Conservation (phyloP, 2,888 invertebrate genomes). For the Synanthedon tipuliformis region DNA sequence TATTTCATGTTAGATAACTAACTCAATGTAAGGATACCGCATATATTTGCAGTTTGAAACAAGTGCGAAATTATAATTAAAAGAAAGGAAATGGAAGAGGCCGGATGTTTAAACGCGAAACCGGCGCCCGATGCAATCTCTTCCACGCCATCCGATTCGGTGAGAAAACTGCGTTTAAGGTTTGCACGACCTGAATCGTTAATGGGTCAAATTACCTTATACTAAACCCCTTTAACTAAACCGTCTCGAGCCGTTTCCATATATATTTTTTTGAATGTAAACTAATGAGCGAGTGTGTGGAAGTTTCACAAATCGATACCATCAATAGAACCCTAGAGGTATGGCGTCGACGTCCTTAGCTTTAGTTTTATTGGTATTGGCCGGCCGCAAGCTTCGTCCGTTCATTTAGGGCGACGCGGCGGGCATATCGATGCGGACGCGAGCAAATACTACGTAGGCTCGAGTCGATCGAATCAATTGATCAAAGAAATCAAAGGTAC, state of each 20-base stretch:
- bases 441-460: conserved; percentile 36
- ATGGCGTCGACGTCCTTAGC: conserved; percentile 35
- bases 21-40: no score
- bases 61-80: conserved; percentile 33
- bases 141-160: conserved; percentile 25
- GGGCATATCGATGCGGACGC: conserved; percentile 56
- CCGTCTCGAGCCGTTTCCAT: conserved; percentile 2
- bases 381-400: conserved; percentile 54
- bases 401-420: conserved; percentile 63
- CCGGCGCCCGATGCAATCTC: conserved; percentile 44
- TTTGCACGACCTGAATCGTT: conserved; percentile 40
- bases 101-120: conserved; percentile 48
- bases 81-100: conserved; percentile 50
- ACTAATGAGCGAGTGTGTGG: neutral
- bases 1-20: no score
- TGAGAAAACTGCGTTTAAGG: conserved; percentile 48
- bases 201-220: conserved; percentile 34
- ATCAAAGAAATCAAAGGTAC: conserved; percentile 53
- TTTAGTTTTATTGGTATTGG: conserved; percentile 58
- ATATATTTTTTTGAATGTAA: no score
- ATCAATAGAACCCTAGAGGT: conserved; percentile 33
- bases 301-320: conserved; percentile 35
- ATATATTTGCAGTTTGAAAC: neutral
- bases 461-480: conserved; percentile 22
- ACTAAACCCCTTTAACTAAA: conserved; percentile 14